Evolutionary conservation across 2,888 invertebrate species (phyloP).

Genomic region (Octonoba sinensis): DNA sequence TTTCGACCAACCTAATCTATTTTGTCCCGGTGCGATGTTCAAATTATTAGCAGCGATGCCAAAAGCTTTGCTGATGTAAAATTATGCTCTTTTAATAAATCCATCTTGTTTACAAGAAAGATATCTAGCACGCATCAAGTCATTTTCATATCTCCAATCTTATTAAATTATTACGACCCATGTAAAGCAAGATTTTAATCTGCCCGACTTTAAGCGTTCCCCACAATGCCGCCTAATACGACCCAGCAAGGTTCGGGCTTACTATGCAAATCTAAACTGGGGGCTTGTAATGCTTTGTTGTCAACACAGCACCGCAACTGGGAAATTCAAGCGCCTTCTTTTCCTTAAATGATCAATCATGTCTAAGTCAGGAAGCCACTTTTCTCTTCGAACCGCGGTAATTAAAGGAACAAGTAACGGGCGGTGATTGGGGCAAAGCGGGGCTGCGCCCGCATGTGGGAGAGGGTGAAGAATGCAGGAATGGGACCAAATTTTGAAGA

Average conservation of each 20-base stretch:
- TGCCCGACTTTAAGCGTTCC: conserved; percentile 7
- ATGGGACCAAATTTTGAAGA: too few species aligned
- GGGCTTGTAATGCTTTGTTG: conserved; percentile 34
- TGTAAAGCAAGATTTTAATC: conserved; percentile 46
- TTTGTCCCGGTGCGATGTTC: neutral
- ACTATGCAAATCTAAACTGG: conserved; percentile 45
- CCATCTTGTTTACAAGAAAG: conserved; percentile 5
- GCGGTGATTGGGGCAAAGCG: conserved; percentile 26
- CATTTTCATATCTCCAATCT: conserved; percentile 49
- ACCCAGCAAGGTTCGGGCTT: too few species aligned
- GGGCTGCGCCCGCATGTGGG: conserved; percentile 8
- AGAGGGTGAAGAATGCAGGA: conserved; percentile 23
- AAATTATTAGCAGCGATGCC: neutral
- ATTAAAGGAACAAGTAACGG: conserved; percentile 59
- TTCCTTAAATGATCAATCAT: conserved; percentile 55
- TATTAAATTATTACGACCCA: conserved; percentile 46
- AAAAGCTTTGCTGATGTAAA: neutral
- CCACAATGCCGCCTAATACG: conserved; percentile 2
- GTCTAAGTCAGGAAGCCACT: conserved; percentile 48
- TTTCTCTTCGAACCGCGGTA: conserved; percentile 40
- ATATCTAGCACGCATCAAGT: neutral
- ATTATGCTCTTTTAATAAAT: conserved; percentile 3
- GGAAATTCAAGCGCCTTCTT: conserved; percentile 32
- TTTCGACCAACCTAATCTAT: neutral
- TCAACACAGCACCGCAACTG: conserved; percentile 27